Conservation (phyloP, 2,113 vertebrate species). For the Labrus mixtus region DNA sequence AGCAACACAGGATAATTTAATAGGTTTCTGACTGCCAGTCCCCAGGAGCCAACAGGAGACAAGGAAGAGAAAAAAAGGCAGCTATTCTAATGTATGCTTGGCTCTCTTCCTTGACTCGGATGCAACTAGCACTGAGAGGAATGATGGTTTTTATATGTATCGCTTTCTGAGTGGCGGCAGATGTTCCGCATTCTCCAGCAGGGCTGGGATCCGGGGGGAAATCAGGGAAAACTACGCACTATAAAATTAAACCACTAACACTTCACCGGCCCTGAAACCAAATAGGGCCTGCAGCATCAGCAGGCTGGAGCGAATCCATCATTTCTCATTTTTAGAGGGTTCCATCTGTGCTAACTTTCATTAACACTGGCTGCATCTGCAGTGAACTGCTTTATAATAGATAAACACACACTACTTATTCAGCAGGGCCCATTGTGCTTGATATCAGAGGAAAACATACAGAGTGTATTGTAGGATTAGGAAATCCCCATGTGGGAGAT, state of each 20-base stretch:
- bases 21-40: slow-evolving; percentile 82
- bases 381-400: slow-evolving; percentile 62
- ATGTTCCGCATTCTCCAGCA: slow-evolving; percentile 83
- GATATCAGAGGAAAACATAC: slow-evolving; percentile 49
- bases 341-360: slow-evolving; percentile 79
- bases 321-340: slow-evolving; percentile 79
- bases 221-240: slow-evolving; percentile 83
- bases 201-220: slow-evolving; percentile 80
- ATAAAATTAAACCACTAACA: slow-evolving; percentile 86
- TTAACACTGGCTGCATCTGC: slow-evolving; percentile 74
- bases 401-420: slow-evolving; percentile 62
- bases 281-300: slow-evolving; percentile 75
- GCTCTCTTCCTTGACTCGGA: slow-evolving; percentile 67
- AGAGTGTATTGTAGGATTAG: slow-evolving; percentile 24
- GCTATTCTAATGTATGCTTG: slow-evolving; percentile 76
- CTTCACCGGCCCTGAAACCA: slow-evolving; percentile 82
- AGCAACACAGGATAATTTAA: slow-evolving; percentile 81
- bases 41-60: slow-evolving; percentile 76
- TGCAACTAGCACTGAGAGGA: slow-evolving; percentile 72
- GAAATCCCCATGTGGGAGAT: slow-evolving; percentile 17
- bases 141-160: slow-evolving; percentile 78
- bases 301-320: slow-evolving; percentile 81
- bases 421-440: slow-evolving; percentile 53
- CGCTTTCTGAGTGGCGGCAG: slow-evolving; percentile 78
- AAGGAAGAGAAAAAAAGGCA: slow-evolving; percentile 38